Evolutionary conservation across 2,113 vertebrate genomes (phyloP).

Genomic region (Siniperca chuatsi): DNA sequence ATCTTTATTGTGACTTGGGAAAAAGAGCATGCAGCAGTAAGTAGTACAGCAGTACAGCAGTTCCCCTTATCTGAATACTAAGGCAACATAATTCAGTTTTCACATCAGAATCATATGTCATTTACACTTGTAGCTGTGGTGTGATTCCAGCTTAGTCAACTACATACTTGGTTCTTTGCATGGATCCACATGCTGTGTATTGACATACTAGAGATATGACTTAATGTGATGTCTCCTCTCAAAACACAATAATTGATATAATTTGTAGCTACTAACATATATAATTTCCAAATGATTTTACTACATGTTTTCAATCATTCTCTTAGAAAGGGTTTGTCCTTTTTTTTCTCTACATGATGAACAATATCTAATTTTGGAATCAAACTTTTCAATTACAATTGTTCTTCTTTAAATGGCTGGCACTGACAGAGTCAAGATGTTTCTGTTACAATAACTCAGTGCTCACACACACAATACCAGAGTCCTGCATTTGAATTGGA

Average conservation of each 20-base stretch:
- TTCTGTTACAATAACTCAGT: conserved; percentile 51
- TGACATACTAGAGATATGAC: background rate
- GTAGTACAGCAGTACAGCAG: too few species aligned
- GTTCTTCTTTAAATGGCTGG: conserved; percentile 28
- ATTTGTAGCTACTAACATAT: background rate
- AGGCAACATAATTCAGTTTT: background rate
- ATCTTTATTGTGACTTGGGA: background rate
- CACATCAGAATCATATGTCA: background rate
- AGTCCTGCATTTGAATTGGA: conserved; percentile 43
- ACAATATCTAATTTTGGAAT: conserved; percentile 26
- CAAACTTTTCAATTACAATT: conserved; percentile 46
- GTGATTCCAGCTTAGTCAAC: background rate
- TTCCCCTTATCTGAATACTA: background rate
- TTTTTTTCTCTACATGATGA: conserved; percentile 9
- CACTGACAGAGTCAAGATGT: conserved; percentile 42
- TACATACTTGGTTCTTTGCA: background rate
- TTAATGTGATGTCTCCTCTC: background rate
- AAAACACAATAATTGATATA: background rate
- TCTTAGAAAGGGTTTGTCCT: background rate
- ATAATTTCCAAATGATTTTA: conserved; percentile 2
- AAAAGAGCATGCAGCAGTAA: too few species aligned
- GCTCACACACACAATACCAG: conserved; percentile 55
- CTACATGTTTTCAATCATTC: background rate
- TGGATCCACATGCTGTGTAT: background rate
- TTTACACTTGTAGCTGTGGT: background rate